Evolutionary conservation across 2,113 vertebrate genomes (phyloP), one percentile per base, ranked within the genome.

Genomic region (Heterotilapia buettikoferi): DNA sequence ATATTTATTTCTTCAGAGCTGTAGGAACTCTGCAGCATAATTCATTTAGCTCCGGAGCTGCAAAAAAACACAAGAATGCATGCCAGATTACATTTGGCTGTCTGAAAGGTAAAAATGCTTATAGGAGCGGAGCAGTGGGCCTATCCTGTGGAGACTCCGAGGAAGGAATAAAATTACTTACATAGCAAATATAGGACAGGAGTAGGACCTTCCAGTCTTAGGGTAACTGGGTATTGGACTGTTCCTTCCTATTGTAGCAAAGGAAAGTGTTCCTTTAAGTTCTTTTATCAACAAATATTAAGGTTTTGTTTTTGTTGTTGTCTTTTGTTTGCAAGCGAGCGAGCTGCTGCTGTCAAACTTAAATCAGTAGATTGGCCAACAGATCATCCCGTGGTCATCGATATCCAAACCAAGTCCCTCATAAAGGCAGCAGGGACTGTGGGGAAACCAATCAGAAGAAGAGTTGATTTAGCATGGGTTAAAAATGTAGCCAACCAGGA

Each of bases 401-500:
- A 26, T 73, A 26, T 73, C 38, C 21, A 18, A 26, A 18, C 68
- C 40, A 10, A 26, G 14, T 73, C 9, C 40, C 68, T 29, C 21
- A 45, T 26, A 26, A 16, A 45, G 21, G 14, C 68, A 26, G 40
- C 68, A 47, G 61, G 10, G 9, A 66, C 6, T 1, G 33, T 19
- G 31, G 11, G 36, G 63, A 68, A 21, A 38, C 6, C 63, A 1
- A 8, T 4, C 10, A 21, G 45, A 12, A 1, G 71, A 50, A 19
- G 43, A 18, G 6, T 9, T 29, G 40, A 5, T 47, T 0, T 9
- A 29, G 71, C 71, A 7, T 0, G 9, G 5, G 71, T 2, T 47
- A 66, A 12, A 76, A 47, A 29, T 2, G 0, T 0, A 47, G 21
- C 40, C 18, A 76, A 1, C 6, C 9, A 19, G 71, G 14, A 76